A percentile compares a stretch with the other conserved stretches of the same genome.
Conservation (phyloP, 2,113 vertebrate genomes). For the Trichechus manatus region DNA sequence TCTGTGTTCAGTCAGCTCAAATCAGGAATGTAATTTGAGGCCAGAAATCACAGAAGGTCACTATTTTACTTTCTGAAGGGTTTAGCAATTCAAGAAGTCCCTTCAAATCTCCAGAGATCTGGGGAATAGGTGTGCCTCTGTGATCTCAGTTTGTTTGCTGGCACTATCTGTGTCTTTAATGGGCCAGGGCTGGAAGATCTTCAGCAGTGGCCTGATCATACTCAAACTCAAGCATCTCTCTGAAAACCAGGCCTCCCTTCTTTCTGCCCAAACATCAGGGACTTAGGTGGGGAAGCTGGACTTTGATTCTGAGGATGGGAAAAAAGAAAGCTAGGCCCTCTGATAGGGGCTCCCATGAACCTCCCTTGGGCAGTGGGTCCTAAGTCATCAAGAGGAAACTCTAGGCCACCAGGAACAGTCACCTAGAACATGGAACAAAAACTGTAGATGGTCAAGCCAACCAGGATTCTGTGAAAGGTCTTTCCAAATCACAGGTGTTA, state of each 20-base stretch:
- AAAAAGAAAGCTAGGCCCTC: background rate
- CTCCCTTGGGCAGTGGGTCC: background rate
- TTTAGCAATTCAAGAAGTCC: slow-evolving; percentile 52
- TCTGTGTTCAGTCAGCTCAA: slow-evolving; percentile 30
- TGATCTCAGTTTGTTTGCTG: background rate
- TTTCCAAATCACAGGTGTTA: slow-evolving; percentile 33
- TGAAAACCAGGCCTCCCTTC: background rate
- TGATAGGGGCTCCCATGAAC: background rate
- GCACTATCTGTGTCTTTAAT: background rate
- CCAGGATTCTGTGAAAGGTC: background rate
- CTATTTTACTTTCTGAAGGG: background rate
- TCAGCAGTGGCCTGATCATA: background rate
- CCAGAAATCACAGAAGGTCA: background rate
- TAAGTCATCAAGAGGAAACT: background rate
- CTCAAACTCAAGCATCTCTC: background rate
- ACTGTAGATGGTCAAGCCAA: background rate
- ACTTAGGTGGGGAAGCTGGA: background rate
- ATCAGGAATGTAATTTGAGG: slow-evolving; percentile 7
- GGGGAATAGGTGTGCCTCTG: background rate
- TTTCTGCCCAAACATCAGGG: background rate
- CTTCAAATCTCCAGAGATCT: background rate
- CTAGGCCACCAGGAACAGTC: background rate
- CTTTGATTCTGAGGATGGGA: background rate
- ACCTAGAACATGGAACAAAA: background rate
- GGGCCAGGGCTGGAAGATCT: background rate